These are phyloP conservation scores for Melinaea menophilus DNA, from an alignment of 2,888 invertebrate species.

Conservation along the genomic window DNA sequence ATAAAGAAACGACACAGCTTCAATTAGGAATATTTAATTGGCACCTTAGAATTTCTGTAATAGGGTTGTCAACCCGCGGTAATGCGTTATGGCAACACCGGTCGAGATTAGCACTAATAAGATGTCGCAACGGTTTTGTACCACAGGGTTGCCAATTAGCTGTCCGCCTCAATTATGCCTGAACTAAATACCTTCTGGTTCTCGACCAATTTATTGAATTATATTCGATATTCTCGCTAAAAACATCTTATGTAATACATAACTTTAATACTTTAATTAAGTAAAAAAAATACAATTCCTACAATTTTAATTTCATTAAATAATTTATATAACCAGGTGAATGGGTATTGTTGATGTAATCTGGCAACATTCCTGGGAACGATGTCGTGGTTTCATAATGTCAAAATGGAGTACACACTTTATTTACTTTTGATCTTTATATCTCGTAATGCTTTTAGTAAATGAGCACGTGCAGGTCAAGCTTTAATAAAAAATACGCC, in stretches of 20 bases:
- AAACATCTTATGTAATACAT: background rate
- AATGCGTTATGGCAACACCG: background rate
- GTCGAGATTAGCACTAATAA: slow-evolving; percentile 9
- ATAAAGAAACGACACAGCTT: no score
- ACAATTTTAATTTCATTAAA: background rate
- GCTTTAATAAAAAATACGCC: no score
- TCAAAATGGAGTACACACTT: background rate
- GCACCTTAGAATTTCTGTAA: background rate
- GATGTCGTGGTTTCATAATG: background rate
- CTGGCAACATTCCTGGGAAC: background rate
- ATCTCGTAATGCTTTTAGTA: background rate
- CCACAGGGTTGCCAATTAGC: slow-evolving; percentile 1
- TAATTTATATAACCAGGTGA: background rate
- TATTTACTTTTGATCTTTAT: background rate
- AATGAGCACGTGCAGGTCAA: no score
- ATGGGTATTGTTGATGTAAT: background rate
- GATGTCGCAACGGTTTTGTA: slow-evolving; percentile 8
- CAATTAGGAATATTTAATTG: no score
- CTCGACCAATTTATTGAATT: background rate
- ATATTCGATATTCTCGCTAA: background rate
- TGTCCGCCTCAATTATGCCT: background rate
- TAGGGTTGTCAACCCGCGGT: background rate
- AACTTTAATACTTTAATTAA: background rate
- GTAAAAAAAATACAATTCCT: background rate
- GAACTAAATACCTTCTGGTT: background rate